Evolutionary conservation across 2,113 vertebrate species (phyloP), one percentile per base, ranked within the genome.

Genomic region (Beaufortia kweichowensis): DNA sequence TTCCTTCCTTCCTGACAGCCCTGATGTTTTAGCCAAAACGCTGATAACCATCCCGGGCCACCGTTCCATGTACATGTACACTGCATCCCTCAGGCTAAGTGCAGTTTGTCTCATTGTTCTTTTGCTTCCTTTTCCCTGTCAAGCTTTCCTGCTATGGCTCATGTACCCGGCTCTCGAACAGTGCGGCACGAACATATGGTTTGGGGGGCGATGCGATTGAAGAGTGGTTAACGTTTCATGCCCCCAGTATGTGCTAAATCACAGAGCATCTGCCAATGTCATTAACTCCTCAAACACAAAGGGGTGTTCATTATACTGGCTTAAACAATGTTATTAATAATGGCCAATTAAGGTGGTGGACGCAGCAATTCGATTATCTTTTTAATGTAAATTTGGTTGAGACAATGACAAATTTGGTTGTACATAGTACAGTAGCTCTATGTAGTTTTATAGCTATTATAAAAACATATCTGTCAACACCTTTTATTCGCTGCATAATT

Each of bases 51-150:
- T 67, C 63, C 31, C 65, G 17, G 21, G 56, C 31, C 59, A 48
- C 6, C 43, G 55, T 29, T 50, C 55, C 31, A 75, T 5, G 17
- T 48, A 56, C 19, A 41, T 41, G 67, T 21, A 73, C 59, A 71
- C 57, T 28, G 71, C 19, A 65, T 67, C 62, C 63, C 17, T 72
- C 57, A 50, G 6, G 15, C 29, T 29, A 19, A 57, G 62, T 67
- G 57, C 3, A 8, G 15, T 24, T 39, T 28, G 19, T 59, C 29
- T 67, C 72, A 84, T 82, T 85, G 84, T 84, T 80, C 78, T 77
- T 66, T 23, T 33, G 57, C 64, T 84, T 75, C 82, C 82, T 82
- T 21, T 78, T 48, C 46, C 53, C 29, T 5, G 56, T 57, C 53
- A 63, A 55, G 24, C n/a, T 64, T 82, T 78, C 81, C 75, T 72